Evolutionary conservation across 1,140 invertebrate genomes (phyloP), one percentile per base, ranked within the genome.

Genomic region (Drosophila sulfurigaster): DNA sequence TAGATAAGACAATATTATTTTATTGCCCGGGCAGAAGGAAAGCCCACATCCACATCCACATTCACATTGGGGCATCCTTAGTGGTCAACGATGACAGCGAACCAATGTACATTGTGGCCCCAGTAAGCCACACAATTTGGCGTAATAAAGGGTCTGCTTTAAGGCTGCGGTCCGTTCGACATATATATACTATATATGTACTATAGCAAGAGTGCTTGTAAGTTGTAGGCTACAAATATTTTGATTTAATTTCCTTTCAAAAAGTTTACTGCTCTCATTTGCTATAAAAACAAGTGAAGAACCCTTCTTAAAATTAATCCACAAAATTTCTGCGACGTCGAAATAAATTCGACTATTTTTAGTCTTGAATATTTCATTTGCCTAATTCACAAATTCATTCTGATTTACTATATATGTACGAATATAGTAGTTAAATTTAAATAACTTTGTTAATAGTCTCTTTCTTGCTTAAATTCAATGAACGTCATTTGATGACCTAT

Each of bases 1-100:
- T 83, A 88, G 83, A 88, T 88, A 88, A 88, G 78, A 83, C 83
- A 88, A 89, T 88, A 88, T 88, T 88, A 88, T 88, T 88, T 83
- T 88, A 88, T 83, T 88, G 83, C 67, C 76, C 46, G 16, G 59
- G 46, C 49, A 13, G 10, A 25, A 51, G 62, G 35, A 43, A 57
- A 57, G 43, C 15, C 38, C 52, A 58, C 63, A 65, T 20, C 57
- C 20, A 25, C 20, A 25, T 25, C 3, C 3, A 20, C 20, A 20
- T 20, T 3, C 20, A 25, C 20, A 25, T 25, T 25, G 20, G 15
- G 46, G 48, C 52, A 49, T 65, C 32, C 64, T 49, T 86, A 49
- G 67, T 71, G 75, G 75, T 79, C 82, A 78, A 30, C 69, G 46
- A 16, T 41, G 43, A 45, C 49, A 30, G 48, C 15, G 20, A 25